Base-by-base conservation (phyloP, 2,113 vertebrate genomes). In the Serilophus lunatus region DNA sequence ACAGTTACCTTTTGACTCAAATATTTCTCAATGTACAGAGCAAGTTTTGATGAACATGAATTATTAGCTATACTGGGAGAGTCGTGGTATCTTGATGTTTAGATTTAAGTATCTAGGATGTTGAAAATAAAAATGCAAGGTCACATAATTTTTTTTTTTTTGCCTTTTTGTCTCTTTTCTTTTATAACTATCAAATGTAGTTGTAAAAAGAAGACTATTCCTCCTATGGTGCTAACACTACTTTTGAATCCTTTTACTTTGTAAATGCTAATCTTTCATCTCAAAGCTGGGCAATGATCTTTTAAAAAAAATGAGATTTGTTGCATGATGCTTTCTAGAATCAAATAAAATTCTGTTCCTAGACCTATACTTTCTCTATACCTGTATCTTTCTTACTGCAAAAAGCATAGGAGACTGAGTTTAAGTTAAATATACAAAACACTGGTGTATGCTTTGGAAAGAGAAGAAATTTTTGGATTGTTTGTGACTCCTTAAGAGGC, bases 301-400 rank as follows among this genome's bases (percentile, higher is more conserved):
- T 72, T 70, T n/a, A 31, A 47, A 76, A 88, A 56, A 47, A 35
- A 7, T 8, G 14, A 51, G 6, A 86, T 17, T 60, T 92, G 59
- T 54, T 89, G 87, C 91, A 90, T 94, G 93, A 70, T 76, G 40
- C 47, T 87, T 91, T 87, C 64, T 68, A 76, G 78, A 91, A 69
- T 76, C 13, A 72, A 96, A 94, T 96, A 95, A 96, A 94, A 93
- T 77, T 63, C 71, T 90, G 17, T 92, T 95, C 29, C 38, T 82
- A 60, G 71, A 86, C 50, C 68, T 82, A 2, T 36, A 28, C 38
- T 79, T 92, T 66, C 82, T 95, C 71, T 95, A 28, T 65, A 65
- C 86, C 91, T 86, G 63, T 82, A 90, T 88, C 47, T 86, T 95
- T 51, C 84, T 89, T 89, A 54, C 54, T 92, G 54, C 12, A 18